Conservation (phyloP, 2,113 vertebrate species). For the Archilochus colubris region DNA sequence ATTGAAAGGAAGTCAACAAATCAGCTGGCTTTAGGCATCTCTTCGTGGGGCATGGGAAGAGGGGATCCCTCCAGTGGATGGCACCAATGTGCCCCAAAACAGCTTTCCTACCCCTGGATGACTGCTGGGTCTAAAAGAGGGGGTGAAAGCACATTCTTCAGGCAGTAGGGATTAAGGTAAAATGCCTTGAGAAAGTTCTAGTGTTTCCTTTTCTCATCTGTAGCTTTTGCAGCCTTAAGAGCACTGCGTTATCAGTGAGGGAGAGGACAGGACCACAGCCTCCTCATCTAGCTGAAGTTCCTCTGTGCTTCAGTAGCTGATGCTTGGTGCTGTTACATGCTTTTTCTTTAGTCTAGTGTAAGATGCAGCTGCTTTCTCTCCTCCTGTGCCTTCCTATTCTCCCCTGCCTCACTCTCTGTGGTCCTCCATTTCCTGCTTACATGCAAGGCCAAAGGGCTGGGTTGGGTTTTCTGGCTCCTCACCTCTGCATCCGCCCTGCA, state of each 20-base stretch:
- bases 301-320: not conserved
- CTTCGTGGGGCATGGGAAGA: not conserved
- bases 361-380: not conserved
- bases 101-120: not conserved
- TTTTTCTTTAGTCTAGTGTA: not conserved
- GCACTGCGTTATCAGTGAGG: rapidly evolving
- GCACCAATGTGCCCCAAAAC: rapidly evolving
- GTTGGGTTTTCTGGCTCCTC: not conserved
- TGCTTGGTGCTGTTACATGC: rapidly evolving
- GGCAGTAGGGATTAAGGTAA: rapidly evolving
- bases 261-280: not conserved
- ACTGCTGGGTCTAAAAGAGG: not conserved
- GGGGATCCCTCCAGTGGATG: not conserved
- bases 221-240: not conserved
- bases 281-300: no score
- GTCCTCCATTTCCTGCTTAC: slow-evolving; percentile 42
- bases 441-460: rapidly evolving
- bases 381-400: not conserved
- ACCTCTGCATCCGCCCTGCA: not conserved
- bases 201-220: no score
- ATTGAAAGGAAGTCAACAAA: not conserved
- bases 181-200: not conserved
- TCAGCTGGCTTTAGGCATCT: not conserved
- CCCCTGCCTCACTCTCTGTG: not conserved
- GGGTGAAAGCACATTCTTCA: not conserved